Percentiles rank a stretch among this genome's conserved stretches.
phyloP scores from a whole-genome alignment of 1,140 invertebrate species.

The Penaeus vannamei region DNA sequence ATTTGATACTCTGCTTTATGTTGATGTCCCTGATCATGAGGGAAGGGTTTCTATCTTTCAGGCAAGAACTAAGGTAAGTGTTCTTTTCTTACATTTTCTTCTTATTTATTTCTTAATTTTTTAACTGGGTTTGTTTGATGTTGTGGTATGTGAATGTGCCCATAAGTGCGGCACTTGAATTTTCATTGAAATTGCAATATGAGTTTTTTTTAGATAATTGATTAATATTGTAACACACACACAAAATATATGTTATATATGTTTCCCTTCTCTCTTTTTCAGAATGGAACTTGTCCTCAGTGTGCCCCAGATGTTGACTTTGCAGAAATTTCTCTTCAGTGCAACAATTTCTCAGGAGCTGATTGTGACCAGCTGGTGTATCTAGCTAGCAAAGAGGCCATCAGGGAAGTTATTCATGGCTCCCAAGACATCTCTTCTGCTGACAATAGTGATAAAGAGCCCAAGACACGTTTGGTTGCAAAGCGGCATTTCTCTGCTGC shows the following conservation, averaged over 20 bases:
- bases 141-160: not conserved
- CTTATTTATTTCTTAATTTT: not conserved
- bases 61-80: slow-evolving; percentile 85
- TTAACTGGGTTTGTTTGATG: not conserved
- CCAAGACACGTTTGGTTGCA: slow-evolving; percentile 20
- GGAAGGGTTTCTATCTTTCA: slow-evolving; percentile 91
- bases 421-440: not conserved
- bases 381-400: slow-evolving; percentile 86
- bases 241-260: not conserved
- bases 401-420: slow-evolving; percentile 82
- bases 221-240: no score
- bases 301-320: slow-evolving; percentile 82
- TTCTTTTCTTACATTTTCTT: not conserved
- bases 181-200: not conserved
- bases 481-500: slow-evolving; percentile 78
- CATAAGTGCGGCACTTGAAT: not conserved
- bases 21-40: slow-evolving; percentile 86
- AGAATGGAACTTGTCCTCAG: slow-evolving; percentile 60
- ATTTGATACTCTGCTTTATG: slow-evolving; percentile 94
- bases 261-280: not conserved
- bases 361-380: slow-evolving; percentile 83
- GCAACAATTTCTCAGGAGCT: slow-evolving; percentile 90
- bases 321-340: slow-evolving; percentile 79
- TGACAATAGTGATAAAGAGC: not conserved
- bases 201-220: no score